These are phyloP conservation scores for Pangasianodon hypophthalmus DNA, from an alignment of 2,113 vertebrate species.

Conservation along the genomic window DNA sequence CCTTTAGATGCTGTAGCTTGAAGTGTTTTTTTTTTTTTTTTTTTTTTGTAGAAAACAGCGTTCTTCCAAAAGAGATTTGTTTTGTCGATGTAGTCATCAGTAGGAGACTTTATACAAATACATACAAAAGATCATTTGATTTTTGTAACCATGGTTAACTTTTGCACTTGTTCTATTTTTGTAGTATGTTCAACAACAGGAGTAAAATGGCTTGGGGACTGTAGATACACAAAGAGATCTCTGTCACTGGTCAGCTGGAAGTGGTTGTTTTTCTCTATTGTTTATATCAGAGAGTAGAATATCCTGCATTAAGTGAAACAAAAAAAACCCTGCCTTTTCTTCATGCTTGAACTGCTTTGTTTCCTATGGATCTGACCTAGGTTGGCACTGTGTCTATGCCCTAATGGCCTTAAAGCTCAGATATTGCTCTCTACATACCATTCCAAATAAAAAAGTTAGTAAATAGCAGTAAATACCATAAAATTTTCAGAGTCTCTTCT, in stretches of 20 bases:
- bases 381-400: neutral
- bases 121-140: neutral
- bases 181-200: neutral
- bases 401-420: neutral
- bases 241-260: neutral
- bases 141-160: neutral
- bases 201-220: neutral
- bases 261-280: conserved; percentile 23
- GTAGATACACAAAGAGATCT: neutral
- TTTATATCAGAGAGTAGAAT: conserved; percentile 11
- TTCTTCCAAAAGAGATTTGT: neutral
- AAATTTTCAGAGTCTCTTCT: neutral
- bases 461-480: neutral
- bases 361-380: conserved; percentile 5
- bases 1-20: neutral
- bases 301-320: conserved; percentile 30
- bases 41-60: neutral
- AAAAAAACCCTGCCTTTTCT: neutral
- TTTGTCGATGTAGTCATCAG: neutral
- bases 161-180: neutral
- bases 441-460: conserved; percentile 8
- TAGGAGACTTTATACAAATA: neutral
- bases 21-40: neutral
- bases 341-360: conserved; percentile 6
- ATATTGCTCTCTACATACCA: neutral